Evolutionary conservation across 2,113 vertebrate species (phyloP).

Genomic region (Hoplias malabaricus): DNA sequence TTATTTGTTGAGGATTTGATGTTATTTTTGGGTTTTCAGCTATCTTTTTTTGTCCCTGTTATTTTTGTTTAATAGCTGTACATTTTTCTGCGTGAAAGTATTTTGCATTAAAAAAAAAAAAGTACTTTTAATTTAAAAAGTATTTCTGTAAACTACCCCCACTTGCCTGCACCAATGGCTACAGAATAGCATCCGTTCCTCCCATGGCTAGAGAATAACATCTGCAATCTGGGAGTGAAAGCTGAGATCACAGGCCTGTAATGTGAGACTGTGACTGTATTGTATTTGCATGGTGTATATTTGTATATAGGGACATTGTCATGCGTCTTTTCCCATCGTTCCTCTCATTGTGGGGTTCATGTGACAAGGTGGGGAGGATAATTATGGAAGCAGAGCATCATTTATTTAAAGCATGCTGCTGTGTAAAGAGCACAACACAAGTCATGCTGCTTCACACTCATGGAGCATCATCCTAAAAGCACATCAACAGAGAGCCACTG

Average conservation of each 20-base stretch:
- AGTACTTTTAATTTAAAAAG: too few species aligned
- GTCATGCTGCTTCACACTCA: constrained; percentile 33
- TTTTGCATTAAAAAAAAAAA: too few species aligned
- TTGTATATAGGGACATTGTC: not conserved
- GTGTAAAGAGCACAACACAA: constrained; percentile 52
- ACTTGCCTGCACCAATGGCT: not conserved
- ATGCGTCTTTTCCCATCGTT: not conserved
- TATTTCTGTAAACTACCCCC: too few species aligned
- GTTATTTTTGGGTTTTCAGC: too few species aligned
- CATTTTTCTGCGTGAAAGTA: too few species aligned
- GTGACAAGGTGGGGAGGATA: constrained; percentile 59
- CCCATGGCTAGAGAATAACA: not conserved
- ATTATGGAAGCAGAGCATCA: constrained; percentile 60
- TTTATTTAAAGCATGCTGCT: constrained; percentile 66
- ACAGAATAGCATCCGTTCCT: not conserved
- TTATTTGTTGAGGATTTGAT: too few species aligned
- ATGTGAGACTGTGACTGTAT: not conserved
- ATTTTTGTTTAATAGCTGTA: too few species aligned
- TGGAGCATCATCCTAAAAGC: constrained; percentile 13
- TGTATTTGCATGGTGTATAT: not conserved
- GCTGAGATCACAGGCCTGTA: constrained; percentile 20
- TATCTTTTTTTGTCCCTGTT: too few species aligned
- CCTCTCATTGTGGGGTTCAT: constrained; percentile 27
- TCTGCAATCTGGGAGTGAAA: constrained; percentile 8
- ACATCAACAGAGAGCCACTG: not conserved